Evolutionary conservation across 2,797 vertebrate genomes (phyloP).

Genomic region (Sebastes ruberrimus): DNA sequence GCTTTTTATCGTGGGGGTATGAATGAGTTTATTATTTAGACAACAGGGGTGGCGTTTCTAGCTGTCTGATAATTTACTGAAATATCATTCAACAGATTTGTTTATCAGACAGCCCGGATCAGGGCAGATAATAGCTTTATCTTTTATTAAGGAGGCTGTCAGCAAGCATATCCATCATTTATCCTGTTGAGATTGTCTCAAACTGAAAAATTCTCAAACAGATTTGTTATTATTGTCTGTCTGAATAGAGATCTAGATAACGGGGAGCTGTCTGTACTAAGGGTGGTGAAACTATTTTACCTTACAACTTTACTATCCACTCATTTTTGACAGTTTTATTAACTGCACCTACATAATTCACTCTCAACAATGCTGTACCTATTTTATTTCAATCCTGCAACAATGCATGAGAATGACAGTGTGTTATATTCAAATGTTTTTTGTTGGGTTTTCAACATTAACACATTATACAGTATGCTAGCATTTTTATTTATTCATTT

Average conservation of each 20-base stretch:
- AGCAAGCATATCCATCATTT: slow-evolving; percentile 42
- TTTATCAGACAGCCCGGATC: slow-evolving; percentile 46
- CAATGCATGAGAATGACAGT: not conserved
- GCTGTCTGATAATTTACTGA: slow-evolving; percentile 45
- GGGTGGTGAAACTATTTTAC: not conserved
- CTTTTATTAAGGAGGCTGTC: slow-evolving; percentile 56
- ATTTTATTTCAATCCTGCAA: slow-evolving; percentile 5
- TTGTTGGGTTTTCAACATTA: not conserved
- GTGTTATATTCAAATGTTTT: not conserved
- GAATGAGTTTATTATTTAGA: slow-evolving; percentile 65
- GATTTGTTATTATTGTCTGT: not conserved
- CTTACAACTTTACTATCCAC: not conserved
- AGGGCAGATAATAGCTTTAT: slow-evolving; percentile 48
- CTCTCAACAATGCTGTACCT: not conserved
- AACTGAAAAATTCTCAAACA: slow-evolving; percentile 7
- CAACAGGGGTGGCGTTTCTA: slow-evolving; percentile 34
- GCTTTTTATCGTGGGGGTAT: slow-evolving; percentile 45
- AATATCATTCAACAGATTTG: slow-evolving; percentile 47
- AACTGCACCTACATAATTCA: slow-evolving; percentile 4
- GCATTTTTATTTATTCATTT: not conserved
- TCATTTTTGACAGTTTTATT: slow-evolving; percentile 30
- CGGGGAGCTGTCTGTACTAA: not conserved
- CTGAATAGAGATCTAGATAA: slow-evolving; percentile 3
- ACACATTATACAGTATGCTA: not conserved
- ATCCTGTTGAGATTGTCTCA: slow-evolving; percentile 20